phyloP scores from a whole-genome alignment of 2,888 invertebrate genomes.

The Agriopis marginaria region DNA sequence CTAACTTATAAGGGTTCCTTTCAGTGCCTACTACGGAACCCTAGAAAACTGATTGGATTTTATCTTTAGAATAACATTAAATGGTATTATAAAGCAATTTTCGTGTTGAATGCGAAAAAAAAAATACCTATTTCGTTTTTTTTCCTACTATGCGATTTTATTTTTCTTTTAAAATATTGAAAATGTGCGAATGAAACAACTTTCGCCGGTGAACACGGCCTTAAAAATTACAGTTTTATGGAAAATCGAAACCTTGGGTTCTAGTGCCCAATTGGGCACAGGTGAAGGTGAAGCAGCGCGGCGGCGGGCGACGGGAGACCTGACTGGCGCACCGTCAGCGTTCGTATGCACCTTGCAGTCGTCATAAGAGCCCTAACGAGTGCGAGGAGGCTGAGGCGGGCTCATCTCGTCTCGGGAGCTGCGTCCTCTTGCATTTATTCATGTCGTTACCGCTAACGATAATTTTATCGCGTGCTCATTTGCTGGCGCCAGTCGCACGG shows the following conservation, averaged over 20 bases:
- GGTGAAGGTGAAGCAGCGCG: background rate
- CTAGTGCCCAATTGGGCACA: background rate
- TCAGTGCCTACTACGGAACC: no score
- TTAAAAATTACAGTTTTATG: background rate
- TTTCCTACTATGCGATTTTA: no score
- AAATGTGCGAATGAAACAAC: no score
- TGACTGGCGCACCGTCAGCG: constrained; percentile 29
- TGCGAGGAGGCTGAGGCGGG: constrained; percentile 55
- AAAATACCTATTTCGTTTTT: no score
- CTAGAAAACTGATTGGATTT: no score
- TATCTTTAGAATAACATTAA: no score
- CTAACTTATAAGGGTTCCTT: no score
- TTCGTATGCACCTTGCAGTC: constrained; percentile 52
- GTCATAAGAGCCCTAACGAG: constrained; percentile 81
- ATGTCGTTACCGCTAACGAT: constrained; percentile 87
- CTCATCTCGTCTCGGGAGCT: constrained; percentile 61
- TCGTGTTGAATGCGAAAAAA: no score
- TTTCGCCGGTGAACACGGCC: no score
- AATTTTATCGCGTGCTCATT: constrained; percentile 87
- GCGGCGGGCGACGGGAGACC: constrained; percentile 21
- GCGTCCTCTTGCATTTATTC: constrained; percentile 86
- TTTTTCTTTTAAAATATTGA: no score
- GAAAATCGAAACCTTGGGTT: background rate
- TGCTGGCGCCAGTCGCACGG: constrained; percentile 83
- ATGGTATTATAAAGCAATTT: no score